phyloP scores from a whole-genome alignment of 1,140 invertebrate genomes.

The Armadillidium nasatum region DNA sequence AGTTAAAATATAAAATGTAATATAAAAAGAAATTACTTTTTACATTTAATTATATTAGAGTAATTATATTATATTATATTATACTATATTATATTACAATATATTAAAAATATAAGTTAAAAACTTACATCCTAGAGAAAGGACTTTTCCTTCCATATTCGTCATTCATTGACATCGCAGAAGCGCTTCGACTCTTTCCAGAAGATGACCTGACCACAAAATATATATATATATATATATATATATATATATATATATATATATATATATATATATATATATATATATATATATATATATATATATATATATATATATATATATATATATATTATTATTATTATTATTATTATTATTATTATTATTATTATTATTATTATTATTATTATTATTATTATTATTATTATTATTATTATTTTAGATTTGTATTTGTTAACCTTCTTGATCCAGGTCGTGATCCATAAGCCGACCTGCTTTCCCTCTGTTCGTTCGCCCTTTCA shows the following conservation, averaged over 20 bases:
- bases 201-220: slow-evolving; percentile 39
- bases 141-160: slow-evolving; percentile 2
- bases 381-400: neutral
- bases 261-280: too few species aligned
- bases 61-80: too few species aligned
- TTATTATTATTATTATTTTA: neutral
- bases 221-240: too few species aligned
- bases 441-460: slow-evolving; percentile 40
- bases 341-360: neutral
- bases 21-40: too few species aligned
- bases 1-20: too few species aligned
- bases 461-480: slow-evolving; percentile 49
- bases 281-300: too few species aligned
- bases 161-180: slow-evolving; percentile 32
- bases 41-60: too few species aligned
- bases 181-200: slow-evolving; percentile 36
- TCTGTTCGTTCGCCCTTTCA: slow-evolving; percentile 70
- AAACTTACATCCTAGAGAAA: slow-evolving; percentile 5
- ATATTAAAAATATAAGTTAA: neutral
- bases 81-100: too few species aligned
- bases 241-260: too few species aligned
- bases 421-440: slow-evolving; percentile 29
- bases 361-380: neutral
- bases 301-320: too few species aligned
- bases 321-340: too few species aligned